Evolutionary conservation across 2,888 invertebrate species (phyloP), one percentile per base, ranked within the genome.

Genomic region (Dolomedes plantarius): DNA sequence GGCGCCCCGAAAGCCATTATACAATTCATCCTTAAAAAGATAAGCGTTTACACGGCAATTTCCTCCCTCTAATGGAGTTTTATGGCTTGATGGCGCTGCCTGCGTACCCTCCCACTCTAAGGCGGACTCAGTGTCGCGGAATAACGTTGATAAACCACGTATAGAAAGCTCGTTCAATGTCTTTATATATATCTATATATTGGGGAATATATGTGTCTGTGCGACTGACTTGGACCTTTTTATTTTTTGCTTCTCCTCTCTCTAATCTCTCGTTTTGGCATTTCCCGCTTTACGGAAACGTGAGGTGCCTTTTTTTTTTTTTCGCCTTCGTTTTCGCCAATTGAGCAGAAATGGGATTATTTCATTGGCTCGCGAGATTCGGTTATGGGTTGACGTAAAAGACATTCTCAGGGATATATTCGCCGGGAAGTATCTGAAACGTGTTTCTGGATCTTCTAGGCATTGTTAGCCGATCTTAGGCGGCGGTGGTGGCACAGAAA

Each of bases 41-140:
- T 87, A 87, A 87, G 87, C 56, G 87, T 87, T 87, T 87, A 87
- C 82, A 82, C 87, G 87, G 87, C 87, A 87, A 87, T 87, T 87
- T 87, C 87, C 87, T 87, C 81, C 56, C 67, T 82, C 87, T 87
- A 87, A 87, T 87, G 82, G 87, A 82, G 87, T 87, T 82, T 77
- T 77, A 82, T 77, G 81, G 72, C 72, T 75, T 75, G 85, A 79
- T 72, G 75, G 76, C 72, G 75, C 80, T 36, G 32, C 13, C 41
- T 39, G 27, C 39, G 28, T 74, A 28, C 64, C 71, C 50, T 74
- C 36, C 29, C 41, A 39, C 69, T 39, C 9, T 29, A 64, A 31
- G 62, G 64, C 64, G 67, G 64, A 62, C 69, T 75, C 74, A 81
- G 62, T 64, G 56, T 56, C 23, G 65, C 29, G 81, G 81, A 81